These are phyloP conservation scores for Pammene aurita DNA, from an alignment of 2,888 invertebrate species.

Conservation along the genomic window DNA sequence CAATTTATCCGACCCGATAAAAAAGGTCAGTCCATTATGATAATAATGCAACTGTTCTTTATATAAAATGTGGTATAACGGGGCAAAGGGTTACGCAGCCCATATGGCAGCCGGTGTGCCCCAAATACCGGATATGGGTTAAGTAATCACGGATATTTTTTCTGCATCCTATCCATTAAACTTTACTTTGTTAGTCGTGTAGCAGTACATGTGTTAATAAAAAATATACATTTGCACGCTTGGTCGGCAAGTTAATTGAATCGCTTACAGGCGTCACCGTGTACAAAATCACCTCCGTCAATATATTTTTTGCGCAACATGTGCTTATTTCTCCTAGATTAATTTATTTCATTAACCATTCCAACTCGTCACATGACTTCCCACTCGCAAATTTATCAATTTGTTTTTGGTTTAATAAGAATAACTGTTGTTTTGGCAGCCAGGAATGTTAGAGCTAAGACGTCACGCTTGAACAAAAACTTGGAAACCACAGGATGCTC, in stretches of 20 bases:
- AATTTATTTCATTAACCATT: constrained; percentile 42
- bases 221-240: constrained; percentile 70
- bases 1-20: constrained; percentile 48
- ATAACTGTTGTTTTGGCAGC: constrained; percentile 28
- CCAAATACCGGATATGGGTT: constrained; percentile 79
- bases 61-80: constrained; percentile 69
- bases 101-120: constrained; percentile 67
- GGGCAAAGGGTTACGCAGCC: constrained; percentile 81
- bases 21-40: constrained; percentile 67
- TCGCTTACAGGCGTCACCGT: constrained; percentile 61
- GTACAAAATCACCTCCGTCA: constrained; percentile 50
- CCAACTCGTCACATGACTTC: constrained; percentile 35
- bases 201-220: constrained; percentile 65
- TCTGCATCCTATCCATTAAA: constrained; percentile 70
- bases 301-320: constrained; percentile 53
- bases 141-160: constrained; percentile 79
- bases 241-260: constrained; percentile 71
- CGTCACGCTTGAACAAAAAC: constrained; percentile 37
- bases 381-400: constrained; percentile 21
- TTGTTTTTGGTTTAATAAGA: constrained; percentile 21
- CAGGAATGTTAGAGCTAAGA: constrained; percentile 25
- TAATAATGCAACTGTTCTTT: constrained; percentile 76
- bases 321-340: constrained; percentile 49
- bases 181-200: constrained; percentile 68
- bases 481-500: constrained; percentile 62